phyloP scores from a whole-genome alignment of 92 coral and sea anemone genomes.

The Heteractis magnifica region DNA sequence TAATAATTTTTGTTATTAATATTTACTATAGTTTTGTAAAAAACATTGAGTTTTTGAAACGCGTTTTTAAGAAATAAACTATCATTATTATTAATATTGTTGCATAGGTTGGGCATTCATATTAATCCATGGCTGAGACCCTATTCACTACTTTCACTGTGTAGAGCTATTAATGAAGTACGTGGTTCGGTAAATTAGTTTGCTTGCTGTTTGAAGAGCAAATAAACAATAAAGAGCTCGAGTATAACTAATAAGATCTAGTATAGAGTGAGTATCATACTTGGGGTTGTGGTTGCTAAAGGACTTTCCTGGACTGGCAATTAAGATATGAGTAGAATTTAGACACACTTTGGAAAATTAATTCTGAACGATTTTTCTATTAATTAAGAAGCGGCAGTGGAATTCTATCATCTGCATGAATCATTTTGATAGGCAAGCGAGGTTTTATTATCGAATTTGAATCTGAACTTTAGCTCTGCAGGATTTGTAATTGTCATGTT shows the following conservation, averaged over 20 bases:
- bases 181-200: constrained; percentile 2
- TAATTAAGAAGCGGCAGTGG: no score
- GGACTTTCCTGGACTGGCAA: background rate
- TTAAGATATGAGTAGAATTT: background rate
- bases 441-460: background rate
- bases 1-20: no score
- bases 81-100: no score
- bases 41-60: background rate
- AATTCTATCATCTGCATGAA: no score
- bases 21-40: no score
- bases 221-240: background rate
- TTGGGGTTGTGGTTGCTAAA: background rate
- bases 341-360: background rate
- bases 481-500: background rate
- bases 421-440: background rate
- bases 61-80: no score
- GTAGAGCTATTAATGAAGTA: constrained; percentile 1
- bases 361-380: no score
- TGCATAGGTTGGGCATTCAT: background rate
- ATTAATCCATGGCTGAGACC: background rate
- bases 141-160: background rate
- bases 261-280: background rate
- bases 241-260: background rate
- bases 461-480: background rate
- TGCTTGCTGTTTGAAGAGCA: constrained; percentile 7